phyloP scores from a whole-genome alignment of 2,797 vertebrate species.

The Fundulus diaphanus region DNA sequence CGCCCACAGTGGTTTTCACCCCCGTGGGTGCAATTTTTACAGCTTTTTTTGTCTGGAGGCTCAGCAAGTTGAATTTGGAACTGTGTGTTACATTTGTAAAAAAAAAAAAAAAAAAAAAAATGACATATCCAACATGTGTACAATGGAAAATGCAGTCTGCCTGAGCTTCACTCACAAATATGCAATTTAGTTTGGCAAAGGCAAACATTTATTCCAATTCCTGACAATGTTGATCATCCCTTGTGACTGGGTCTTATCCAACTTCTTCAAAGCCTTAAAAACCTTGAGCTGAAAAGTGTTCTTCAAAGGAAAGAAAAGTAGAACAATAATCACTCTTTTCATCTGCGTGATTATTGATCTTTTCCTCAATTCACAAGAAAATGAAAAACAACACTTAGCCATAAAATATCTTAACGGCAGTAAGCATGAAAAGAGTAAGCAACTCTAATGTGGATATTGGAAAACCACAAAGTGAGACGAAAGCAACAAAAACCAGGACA shows the following conservation, averaged over 20 bases:
- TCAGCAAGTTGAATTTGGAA: neutral
- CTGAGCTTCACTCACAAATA: neutral
- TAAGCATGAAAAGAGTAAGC: conserved; percentile 16
- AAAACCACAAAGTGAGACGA: conserved; percentile 33
- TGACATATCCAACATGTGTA: neutral
- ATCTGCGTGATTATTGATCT: neutral
- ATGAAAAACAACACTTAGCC: neutral
- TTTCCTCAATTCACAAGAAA: neutral
- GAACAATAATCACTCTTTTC: neutral
- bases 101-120: too few relatives aligned
- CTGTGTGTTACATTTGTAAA: too few relatives aligned
- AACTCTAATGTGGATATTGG: conserved; percentile 25
- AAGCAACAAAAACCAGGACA: conserved; percentile 6
- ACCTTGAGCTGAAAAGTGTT: neutral
- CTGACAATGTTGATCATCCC: neutral
- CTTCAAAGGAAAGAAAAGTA: neutral
- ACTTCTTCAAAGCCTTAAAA: neutral
- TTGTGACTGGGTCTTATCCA: neutral
- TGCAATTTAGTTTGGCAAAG: neutral
- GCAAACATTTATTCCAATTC: neutral
- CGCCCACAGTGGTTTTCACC: neutral
- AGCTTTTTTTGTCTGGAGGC: neutral
- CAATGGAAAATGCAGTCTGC: too few relatives aligned
- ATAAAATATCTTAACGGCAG: conserved; percentile 33
- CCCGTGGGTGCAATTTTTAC: too few relatives aligned